A percentile compares a stretch with the other conserved stretches of the same genome.
phyloP scores from a whole-genome alignment of 2,888 invertebrate genomes.

The Callinectes sapidus region DNA sequence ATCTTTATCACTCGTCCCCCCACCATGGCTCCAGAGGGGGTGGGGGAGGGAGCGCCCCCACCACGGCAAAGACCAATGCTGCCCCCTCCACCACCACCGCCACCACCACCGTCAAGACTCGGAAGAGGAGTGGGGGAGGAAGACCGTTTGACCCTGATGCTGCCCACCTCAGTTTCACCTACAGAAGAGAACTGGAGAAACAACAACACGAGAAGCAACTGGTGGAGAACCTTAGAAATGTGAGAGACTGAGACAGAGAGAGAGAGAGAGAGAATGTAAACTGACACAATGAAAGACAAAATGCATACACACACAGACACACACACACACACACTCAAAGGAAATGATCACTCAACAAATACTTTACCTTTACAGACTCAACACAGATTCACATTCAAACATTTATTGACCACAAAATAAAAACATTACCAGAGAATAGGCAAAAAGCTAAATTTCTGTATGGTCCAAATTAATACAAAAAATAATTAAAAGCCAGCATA shows the following conservation, averaged over 20 bases:
- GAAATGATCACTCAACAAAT: too few relatives aligned
- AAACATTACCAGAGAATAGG: too few relatives aligned
- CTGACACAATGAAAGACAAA: not conserved
- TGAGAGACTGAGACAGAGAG: conserved; percentile 76
- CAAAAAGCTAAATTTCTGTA: too few relatives aligned
- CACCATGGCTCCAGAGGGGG: conserved; percentile 39
- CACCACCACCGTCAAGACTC: conserved; percentile 53
- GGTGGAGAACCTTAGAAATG: conserved; percentile 88
- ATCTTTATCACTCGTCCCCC: not conserved
- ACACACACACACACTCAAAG: not conserved
- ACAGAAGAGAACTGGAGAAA: conserved; percentile 93
- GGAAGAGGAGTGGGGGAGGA: conserved; percentile 67
- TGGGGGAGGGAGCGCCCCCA: conserved; percentile 36
- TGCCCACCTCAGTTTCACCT: conserved; percentile 88
- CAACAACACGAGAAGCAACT: conserved; percentile 92
- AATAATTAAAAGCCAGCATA: too few relatives aligned
- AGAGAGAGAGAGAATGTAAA: not conserved
- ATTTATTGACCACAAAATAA: too few relatives aligned
- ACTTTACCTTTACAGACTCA: too few relatives aligned
- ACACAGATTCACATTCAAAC: too few relatives aligned
- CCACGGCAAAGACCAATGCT: conserved; percentile 40
- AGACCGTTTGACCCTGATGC: conserved; percentile 69
- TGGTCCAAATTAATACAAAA: too few relatives aligned
- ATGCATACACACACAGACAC: not conserved
- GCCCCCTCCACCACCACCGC: not conserved